Evolutionary conservation across 2,797 vertebrate genomes (phyloP).

Genomic region (Ctenopoma kingsleyae): DNA sequence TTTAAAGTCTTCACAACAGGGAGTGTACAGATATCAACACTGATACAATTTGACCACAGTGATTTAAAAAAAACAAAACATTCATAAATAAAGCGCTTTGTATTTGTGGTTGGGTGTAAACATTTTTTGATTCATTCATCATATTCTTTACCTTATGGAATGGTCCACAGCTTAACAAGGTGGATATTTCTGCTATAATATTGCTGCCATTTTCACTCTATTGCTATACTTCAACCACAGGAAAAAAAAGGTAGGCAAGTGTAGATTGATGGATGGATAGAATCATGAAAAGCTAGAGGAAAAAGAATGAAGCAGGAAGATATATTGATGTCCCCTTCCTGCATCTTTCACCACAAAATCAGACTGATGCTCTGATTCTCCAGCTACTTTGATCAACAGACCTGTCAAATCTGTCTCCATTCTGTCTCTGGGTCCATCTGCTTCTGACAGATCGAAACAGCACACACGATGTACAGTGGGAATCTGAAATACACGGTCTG

Average conservation of each 20-base stretch:
- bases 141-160: conserved; percentile 24
- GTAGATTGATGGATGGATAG: conserved; percentile 15
- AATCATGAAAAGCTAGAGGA: conserved; percentile 30
- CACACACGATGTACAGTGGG: background rate
- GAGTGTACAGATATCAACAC: background rate
- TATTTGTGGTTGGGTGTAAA: too few relatives aligned
- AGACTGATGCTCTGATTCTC: conserved; percentile 29
- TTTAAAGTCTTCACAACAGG: background rate
- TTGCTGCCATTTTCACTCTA: conserved; percentile 10
- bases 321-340: conserved; percentile 32
- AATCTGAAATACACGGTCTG: conserved; percentile 26
- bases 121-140: too few relatives aligned
- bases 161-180: conserved; percentile 17
- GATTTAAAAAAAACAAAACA: conserved; percentile 10
- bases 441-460: conserved; percentile 41
- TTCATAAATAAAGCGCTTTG: background rate
- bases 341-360: conserved; percentile 26
- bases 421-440: conserved; percentile 36
- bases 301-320: conserved; percentile 13
- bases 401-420: conserved; percentile 47
- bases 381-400: conserved; percentile 40
- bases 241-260: conserved; percentile 1
- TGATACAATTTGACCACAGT: background rate
- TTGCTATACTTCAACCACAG: conserved; percentile 14
- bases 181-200: conserved; percentile 23